Base-by-base conservation (phyloP, 2,888 invertebrate species). In the Strigamia maritima region DNA sequence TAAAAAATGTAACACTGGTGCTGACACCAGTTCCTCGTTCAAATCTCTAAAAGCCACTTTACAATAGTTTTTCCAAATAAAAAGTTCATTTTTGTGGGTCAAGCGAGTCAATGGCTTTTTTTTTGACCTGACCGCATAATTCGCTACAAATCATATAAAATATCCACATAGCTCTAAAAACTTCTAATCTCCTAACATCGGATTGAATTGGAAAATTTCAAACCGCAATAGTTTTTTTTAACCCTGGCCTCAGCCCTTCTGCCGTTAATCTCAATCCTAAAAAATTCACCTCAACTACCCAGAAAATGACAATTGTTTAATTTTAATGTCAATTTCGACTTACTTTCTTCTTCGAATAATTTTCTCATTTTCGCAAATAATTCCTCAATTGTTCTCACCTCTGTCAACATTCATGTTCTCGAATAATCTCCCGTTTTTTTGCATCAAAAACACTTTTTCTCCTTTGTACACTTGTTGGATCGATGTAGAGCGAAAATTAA, bases 121-220 rank as follows among this genome's bases (percentile, higher is more conserved):
- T 7, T 26, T n/a, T n/a, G n/a, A n/a, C n/a, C n/a, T 24, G 7
- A 24, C 31, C 26, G 76, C 76, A 8, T 24, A 40, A 1, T 28
- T 16, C 7, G 1, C 6, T 0, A 76, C 22, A 76, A 76, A 76
- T 0, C 76, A 16, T 4, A 49, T 31, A 76, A 76, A 76, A 38
- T 76, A 76, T 10, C 40, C 40, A 10, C 76, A 76, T 28, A 76
- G 16, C 1, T 40, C 76, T 12, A 40, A 38, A 76, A 76, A 22
- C 76, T 35, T 26, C 35, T 19, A 2, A 76, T 4, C 35, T 16
- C 6, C 44, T n/a, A 7, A 76, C 38, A 44, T 76, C 38, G 7
- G 2, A 0, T 4, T 49, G 76, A 4, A 60, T 8, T 8, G 76
- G 76, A 16, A 76, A 76, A 74, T 74, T 74, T 4, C 24, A 3